These are phyloP conservation scores for Misgurnus anguillicaudatus DNA, from an alignment of 2,113 vertebrate species.

Conservation along the genomic window DNA sequence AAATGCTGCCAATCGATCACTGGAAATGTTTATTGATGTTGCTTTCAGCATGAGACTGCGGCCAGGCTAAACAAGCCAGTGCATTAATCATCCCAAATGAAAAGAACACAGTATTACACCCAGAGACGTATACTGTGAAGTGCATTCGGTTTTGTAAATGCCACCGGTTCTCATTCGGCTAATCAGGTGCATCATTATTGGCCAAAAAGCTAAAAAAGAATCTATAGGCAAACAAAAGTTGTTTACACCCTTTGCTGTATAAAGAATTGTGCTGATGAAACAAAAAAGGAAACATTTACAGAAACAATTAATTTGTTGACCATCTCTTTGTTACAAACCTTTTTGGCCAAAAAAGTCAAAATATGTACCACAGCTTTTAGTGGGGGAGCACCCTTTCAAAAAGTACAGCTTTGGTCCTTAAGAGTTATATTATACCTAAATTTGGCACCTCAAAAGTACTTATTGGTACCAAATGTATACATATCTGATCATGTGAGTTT, in stretches of 20 bases:
- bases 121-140: neutral
- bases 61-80: slow-evolving; percentile 26
- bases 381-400: no score
- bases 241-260: no score
- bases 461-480: no score
- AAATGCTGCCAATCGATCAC: slow-evolving; percentile 32
- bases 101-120: slow-evolving; percentile 5
- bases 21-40: slow-evolving; percentile 44
- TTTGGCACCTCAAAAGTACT: no score
- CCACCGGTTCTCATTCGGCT: slow-evolving; percentile 1
- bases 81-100: slow-evolving; percentile 33
- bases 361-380: no score
- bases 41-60: slow-evolving; percentile 17
- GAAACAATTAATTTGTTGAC: neutral
- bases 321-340: no score
- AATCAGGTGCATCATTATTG: slow-evolving; percentile 20
- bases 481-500: no score
- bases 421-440: no score
- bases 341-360: no score
- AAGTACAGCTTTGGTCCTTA: no score
- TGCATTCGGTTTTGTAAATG: slow-evolving; percentile 1
- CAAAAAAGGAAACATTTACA: neutral
- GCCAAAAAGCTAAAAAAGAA: neutral
- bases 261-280: no score
- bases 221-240: neutral